These are phyloP conservation scores for Oreochromis spilurus DNA, from an alignment of 2,113 vertebrate species.

Conservation along the genomic window DNA sequence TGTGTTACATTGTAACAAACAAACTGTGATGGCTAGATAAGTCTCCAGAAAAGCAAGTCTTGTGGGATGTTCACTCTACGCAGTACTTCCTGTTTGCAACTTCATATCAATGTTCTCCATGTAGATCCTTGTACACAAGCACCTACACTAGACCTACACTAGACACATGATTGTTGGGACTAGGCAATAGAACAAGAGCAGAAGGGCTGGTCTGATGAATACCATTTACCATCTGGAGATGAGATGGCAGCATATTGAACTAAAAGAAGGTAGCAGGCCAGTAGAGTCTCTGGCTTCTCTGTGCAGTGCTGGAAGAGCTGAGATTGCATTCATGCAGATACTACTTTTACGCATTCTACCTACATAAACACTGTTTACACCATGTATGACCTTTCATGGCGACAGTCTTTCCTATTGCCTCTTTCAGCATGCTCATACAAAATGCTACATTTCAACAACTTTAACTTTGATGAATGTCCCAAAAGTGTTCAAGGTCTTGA, in stretches of 20 bases:
- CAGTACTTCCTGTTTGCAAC: not conserved
- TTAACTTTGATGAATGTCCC: not conserved
- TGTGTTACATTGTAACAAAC: accelerated
- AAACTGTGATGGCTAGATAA: not conserved
- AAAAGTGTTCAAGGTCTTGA: not conserved
- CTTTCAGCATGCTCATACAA: not conserved
- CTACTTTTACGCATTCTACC: not conserved
- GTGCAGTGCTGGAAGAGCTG: not conserved
- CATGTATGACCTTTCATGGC: not conserved
- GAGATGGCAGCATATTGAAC: not conserved
- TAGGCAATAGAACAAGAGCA: not conserved
- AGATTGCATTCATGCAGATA: not conserved
- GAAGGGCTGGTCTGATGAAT: not conserved
- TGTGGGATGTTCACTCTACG: not conserved
- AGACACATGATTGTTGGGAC: not conserved
- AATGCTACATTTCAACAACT: not conserved
- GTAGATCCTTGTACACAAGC: not conserved
- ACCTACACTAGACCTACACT: not conserved
- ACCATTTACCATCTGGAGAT: not conserved
- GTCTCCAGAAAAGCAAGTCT: not conserved
- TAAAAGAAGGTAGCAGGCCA: not conserved
- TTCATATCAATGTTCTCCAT: not conserved
- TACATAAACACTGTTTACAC: not conserved
- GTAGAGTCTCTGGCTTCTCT: not conserved
- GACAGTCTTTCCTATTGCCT: not conserved